phyloP scores from a whole-genome alignment of 2,113 vertebrate genomes.

The Indicator indicator region DNA sequence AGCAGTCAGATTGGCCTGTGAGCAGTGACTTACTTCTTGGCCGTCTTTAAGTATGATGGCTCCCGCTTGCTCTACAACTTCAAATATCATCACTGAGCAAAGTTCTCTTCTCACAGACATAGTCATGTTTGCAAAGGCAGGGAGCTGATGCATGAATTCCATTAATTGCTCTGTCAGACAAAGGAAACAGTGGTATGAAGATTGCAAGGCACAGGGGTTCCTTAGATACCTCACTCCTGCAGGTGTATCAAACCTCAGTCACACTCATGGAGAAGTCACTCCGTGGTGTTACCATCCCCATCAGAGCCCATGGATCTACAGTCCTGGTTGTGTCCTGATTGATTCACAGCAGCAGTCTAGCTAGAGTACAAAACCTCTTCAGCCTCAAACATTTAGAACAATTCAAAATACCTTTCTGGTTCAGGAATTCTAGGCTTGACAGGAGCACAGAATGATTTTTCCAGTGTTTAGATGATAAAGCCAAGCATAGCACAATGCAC shows the following conservation, averaged over 20 bases:
- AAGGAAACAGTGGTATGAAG: constrained; percentile 1
- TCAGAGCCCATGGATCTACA: background rate
- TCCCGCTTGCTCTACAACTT: constrained; percentile 93
- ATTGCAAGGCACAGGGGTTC: background rate
- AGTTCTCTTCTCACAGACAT: constrained; percentile 96
- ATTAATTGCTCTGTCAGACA: constrained; percentile 87
- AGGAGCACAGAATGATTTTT: background rate
- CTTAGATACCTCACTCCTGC: background rate
- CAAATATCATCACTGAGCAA: constrained; percentile 96
- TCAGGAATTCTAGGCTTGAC: background rate
- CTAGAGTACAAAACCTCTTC: background rate
- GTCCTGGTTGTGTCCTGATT: background rate
- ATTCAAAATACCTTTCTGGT: background rate
- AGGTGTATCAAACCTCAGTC: background rate
- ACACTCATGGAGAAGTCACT: background rate
- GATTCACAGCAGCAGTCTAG: background rate
- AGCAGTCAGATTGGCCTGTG: background rate
- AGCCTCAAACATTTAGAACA: background rate
- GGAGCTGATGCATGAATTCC: constrained; percentile 98
- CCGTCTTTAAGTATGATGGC: constrained; percentile 90
- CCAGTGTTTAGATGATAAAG: background rate
- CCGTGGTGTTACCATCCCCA: background rate
- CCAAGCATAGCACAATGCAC: background rate
- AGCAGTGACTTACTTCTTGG: constrained; percentile 84
- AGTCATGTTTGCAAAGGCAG: constrained; percentile 98